A percentile compares a stretch with the other conserved stretches of the same genome.
These are phyloP conservation scores for Cremastinae sp. DNA, from an alignment of 2,888 invertebrate genomes.

Conservation along the genomic window DNA sequence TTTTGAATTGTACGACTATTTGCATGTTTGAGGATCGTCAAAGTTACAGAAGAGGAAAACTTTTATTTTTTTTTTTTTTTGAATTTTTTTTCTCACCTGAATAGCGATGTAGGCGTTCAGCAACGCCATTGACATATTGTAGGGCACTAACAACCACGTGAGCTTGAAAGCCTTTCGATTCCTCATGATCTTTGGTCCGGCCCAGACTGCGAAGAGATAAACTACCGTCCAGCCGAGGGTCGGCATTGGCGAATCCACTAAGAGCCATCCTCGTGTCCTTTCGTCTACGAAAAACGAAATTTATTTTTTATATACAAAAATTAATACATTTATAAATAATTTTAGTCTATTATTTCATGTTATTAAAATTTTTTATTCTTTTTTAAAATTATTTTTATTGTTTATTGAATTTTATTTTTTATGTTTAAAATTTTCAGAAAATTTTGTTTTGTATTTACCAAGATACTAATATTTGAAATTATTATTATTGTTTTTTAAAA, in stretches of 20 bases:
- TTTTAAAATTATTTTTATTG: too few relatives aligned
- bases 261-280: slow-evolving; percentile 91
- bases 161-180: slow-evolving; percentile 88
- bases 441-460: too few relatives aligned
- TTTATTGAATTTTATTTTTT: too few relatives aligned
- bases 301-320: background rate
- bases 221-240: slow-evolving; percentile 86
- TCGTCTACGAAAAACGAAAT: slow-evolving; percentile 83
- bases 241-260: slow-evolving; percentile 91
- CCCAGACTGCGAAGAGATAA: slow-evolving; percentile 89
- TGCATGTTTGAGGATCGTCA: too few relatives aligned
- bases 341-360: too few relatives aligned
- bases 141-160: slow-evolving; percentile 88
- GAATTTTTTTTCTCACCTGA: slow-evolving; percentile 80
- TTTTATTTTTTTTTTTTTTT: slow-evolving; percentile 1
- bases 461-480: too few relatives aligned
- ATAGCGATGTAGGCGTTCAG: slow-evolving; percentile 92
- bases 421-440: too few relatives aligned
- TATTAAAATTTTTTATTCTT: too few relatives aligned
- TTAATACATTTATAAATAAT: too few relatives aligned
- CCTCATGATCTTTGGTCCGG: slow-evolving; percentile 91
- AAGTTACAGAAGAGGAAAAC: background rate
- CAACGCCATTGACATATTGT: slow-evolving; percentile 91
- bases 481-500: too few relatives aligned
- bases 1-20: background rate